Evolutionary conservation across 2,888 invertebrate species (phyloP).

Genomic region (Drosophila fulvimacula): DNA sequence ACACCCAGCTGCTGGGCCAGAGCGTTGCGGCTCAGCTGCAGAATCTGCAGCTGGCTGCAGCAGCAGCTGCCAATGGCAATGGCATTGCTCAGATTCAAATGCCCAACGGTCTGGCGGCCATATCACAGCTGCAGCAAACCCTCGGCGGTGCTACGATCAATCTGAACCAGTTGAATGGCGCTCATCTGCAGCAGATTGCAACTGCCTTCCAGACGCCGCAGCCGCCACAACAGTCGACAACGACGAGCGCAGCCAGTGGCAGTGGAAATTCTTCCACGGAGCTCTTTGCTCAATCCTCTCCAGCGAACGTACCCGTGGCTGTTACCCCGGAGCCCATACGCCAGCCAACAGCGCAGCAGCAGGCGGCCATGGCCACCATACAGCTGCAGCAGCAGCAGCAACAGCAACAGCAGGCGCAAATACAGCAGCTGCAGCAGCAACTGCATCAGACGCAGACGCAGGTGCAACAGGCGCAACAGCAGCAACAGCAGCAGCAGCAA

Average conservation of each 20-base stretch:
- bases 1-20: slow-evolving; percentile 84
- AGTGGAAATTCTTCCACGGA: slow-evolving; percentile 49
- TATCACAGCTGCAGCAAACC: slow-evolving; percentile 84
- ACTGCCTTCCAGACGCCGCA: slow-evolving; percentile 83
- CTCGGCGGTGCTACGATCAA: slow-evolving; percentile 83
- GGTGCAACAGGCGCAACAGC: slow-evolving; percentile 67
- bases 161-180: slow-evolving; percentile 83
- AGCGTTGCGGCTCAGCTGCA: slow-evolving; percentile 84
- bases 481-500: slow-evolving; percentile 52
- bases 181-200: slow-evolving; percentile 84
- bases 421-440: slow-evolving; percentile 65
- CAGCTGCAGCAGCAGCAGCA: slow-evolving; percentile 79
- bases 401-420: slow-evolving; percentile 74
- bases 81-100: slow-evolving; percentile 84
- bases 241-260: slow-evolving; percentile 34
- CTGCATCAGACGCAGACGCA: slow-evolving; percentile 75
- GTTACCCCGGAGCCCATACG: slow-evolving; percentile 82
- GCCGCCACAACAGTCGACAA: slow-evolving; percentile 57
- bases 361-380: slow-evolving; percentile 77
- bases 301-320: slow-evolving; percentile 78
- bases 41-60: slow-evolving; percentile 83
- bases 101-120: slow-evolving; percentile 84
- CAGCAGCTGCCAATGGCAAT: slow-evolving; percentile 81
- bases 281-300: slow-evolving; percentile 76
- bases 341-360: slow-evolving; percentile 80